phyloP scores from a whole-genome alignment of 2,797 vertebrate genomes.

The Myotis findleyi region DNA sequence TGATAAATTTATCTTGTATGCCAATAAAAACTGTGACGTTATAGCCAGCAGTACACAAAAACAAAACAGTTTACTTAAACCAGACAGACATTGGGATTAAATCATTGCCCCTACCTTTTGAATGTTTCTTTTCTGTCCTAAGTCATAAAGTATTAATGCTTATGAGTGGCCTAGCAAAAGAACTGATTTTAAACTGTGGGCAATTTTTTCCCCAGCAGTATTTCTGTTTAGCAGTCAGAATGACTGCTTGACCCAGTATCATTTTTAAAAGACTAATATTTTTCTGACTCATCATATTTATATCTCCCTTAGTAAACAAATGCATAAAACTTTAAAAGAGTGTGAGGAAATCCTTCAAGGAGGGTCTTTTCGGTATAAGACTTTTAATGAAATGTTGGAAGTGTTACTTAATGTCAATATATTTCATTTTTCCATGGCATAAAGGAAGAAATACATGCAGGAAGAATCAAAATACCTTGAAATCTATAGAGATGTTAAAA shows the following conservation, averaged over 20 bases:
- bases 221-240: constrained; percentile 54
- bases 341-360: constrained; percentile 49
- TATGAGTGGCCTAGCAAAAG: constrained; percentile 62
- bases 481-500: constrained; percentile 47
- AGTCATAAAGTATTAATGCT: constrained; percentile 54
- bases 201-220: background rate
- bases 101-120: constrained; percentile 52
- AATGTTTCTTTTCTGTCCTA: constrained; percentile 40
- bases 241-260: constrained; percentile 65
- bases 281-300: constrained; percentile 78
- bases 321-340: constrained; percentile 65
- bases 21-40: background rate
- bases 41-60: background rate
- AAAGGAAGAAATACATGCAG: constrained; percentile 1
- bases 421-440: constrained; percentile 40
- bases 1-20: background rate
- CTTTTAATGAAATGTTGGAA: constrained; percentile 71
- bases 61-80: background rate
- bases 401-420: constrained; percentile 20
- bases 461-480: constrained; percentile 58
- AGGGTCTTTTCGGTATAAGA: constrained; percentile 43
- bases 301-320: constrained; percentile 60
- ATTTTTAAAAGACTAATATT: constrained; percentile 76
- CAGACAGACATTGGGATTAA: background rate
- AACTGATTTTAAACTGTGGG: constrained; percentile 46